These are phyloP conservation scores for Callipepla squamata DNA, from an alignment of 2,113 vertebrate genomes.

Conservation along the genomic window DNA sequence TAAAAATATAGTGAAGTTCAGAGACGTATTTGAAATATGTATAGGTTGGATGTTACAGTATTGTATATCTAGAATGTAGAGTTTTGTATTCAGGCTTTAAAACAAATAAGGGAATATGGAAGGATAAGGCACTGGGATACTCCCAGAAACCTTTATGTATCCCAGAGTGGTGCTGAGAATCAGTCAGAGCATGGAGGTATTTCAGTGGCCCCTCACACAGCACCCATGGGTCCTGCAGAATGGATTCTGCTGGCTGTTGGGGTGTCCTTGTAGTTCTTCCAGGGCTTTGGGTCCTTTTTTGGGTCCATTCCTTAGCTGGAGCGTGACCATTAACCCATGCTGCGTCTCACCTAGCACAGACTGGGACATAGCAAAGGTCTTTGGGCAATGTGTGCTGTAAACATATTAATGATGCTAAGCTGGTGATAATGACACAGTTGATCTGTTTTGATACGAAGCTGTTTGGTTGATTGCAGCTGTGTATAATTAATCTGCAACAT, in stretches of 20 bases:
- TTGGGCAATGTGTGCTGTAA: not conserved
- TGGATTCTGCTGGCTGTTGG: not conserved
- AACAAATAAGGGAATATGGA: not conserved
- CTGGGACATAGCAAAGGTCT: not conserved
- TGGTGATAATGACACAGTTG: not conserved
- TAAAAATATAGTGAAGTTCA: not conserved
- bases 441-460: not conserved
- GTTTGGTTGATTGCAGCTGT: not conserved
- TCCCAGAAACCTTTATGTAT: not conserved
- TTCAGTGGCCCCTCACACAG: not conserved
- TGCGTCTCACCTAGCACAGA: not conserved
- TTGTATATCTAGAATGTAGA: not conserved
- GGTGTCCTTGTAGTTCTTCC: not conserved
- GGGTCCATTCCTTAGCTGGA: not conserved
- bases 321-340: not conserved
- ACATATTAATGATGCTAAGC: not conserved
- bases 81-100: not conserved
- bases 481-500: not conserved
- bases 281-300: not conserved
- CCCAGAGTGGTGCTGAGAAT: not conserved
- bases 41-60: not conserved
- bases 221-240: not conserved
- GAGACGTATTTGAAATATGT: not conserved
- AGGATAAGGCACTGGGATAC: not conserved
- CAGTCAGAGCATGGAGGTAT: rapidly evolving